These are phyloP conservation scores for Channallabes apus DNA, from an alignment of 2,797 vertebrate species.

Conservation along the genomic window DNA sequence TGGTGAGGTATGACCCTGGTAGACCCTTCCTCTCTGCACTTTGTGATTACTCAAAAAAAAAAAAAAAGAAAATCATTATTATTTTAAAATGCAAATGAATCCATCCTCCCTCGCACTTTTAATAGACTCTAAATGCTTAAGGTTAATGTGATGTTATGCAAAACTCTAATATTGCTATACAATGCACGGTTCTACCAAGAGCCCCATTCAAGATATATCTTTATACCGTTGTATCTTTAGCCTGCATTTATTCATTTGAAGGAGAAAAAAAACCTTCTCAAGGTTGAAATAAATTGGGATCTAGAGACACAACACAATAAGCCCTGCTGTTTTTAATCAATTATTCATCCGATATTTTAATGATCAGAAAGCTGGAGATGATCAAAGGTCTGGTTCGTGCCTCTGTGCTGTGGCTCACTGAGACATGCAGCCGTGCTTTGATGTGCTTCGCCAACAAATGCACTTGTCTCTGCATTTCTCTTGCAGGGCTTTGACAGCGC, in stretches of 20 bases:
- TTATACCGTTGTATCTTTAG: slow-evolving; percentile 18
- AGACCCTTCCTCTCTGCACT: slow-evolving; percentile 27
- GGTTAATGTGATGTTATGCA: slow-evolving; percentile 39
- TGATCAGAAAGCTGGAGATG: slow-evolving; percentile 79
- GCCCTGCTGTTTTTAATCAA: slow-evolving; percentile 80
- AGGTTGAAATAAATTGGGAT: slow-evolving; percentile 68
- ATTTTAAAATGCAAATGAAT: slow-evolving; percentile 22
- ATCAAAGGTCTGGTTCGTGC: slow-evolving; percentile 77
- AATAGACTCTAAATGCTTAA: slow-evolving; percentile 34
- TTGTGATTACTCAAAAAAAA: slow-evolving; percentile 34
- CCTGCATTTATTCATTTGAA: slow-evolving; percentile 54
- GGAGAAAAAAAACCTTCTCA: slow-evolving; percentile 49
- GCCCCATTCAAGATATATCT: neutral
- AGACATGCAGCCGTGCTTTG: slow-evolving; percentile 75
- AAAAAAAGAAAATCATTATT: slow-evolving; percentile 30
- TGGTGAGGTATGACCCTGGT: slow-evolving; percentile 29
- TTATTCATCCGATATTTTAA: slow-evolving; percentile 86
- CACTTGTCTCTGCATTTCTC: slow-evolving; percentile 74
- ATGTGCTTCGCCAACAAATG: slow-evolving; percentile 79
- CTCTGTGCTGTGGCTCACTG: slow-evolving; percentile 72
- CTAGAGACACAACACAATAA: slow-evolving; percentile 74
- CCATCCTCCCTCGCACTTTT: slow-evolving; percentile 10
- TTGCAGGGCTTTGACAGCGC: slow-evolving; percentile 64
- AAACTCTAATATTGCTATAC: slow-evolving; percentile 24
- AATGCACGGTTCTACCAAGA: slow-evolving; percentile 23